These are phyloP conservation scores for Nomada ruficornis DNA, from an alignment of 2,888 invertebrate species.

Conservation along the genomic window DNA sequence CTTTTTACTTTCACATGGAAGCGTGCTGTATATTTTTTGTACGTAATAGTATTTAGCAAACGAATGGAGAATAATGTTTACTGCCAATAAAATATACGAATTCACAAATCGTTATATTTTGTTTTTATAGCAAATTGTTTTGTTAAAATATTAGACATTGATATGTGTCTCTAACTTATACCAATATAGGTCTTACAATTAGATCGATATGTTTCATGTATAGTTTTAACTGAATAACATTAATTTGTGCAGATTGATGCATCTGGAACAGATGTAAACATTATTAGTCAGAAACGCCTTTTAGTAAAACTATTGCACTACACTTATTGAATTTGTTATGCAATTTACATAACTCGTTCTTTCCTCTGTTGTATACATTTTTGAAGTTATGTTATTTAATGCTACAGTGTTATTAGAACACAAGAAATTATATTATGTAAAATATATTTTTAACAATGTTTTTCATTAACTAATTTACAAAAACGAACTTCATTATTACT, in stretches of 20 bases:
- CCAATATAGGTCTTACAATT: neutral
- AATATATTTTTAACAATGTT: neutral
- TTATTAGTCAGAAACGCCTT: neutral
- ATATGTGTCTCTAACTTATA: neutral
- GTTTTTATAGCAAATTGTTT: constrained; percentile 2
- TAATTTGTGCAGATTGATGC: no score
- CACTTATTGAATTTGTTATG: neutral
- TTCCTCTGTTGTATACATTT: constrained; percentile 1
- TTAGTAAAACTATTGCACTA: neutral
- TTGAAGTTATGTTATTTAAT: neutral
- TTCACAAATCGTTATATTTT: neutral
- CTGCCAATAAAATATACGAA: neutral
- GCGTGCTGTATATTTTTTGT: neutral
- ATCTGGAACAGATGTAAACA: neutral
- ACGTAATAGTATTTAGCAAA: neutral
- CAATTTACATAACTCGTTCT: constrained; percentile 17
- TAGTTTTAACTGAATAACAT: no score
- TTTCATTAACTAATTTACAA: neutral
- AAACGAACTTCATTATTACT: neutral
- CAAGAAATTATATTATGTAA: neutral
- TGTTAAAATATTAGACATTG: neutral
- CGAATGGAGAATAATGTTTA: neutral
- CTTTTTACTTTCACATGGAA: neutral
- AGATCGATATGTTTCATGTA: no score
- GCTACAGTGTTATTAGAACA: neutral